Conservation (phyloP, 2,888 invertebrate species). For the Drosophila rellima region DNA sequence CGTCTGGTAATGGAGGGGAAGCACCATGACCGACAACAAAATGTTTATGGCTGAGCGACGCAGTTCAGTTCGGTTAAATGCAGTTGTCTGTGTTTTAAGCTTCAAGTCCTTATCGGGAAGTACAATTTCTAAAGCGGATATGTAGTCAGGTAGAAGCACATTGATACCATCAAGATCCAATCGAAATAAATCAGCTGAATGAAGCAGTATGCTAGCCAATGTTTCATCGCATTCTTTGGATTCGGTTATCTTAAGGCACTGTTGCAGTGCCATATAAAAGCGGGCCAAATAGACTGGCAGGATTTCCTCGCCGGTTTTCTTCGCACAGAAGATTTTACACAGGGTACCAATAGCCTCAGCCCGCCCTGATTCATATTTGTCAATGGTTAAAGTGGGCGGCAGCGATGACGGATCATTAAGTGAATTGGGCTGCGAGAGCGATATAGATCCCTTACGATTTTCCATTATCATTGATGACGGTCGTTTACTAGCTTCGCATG, state of each 20-base stretch:
- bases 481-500: constrained; percentile 87
- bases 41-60: constrained; percentile 96
- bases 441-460: constrained; percentile 87
- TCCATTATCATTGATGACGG: constrained; percentile 90
- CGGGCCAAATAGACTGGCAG: constrained; percentile 96
- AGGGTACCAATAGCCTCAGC: constrained; percentile 98
- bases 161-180: constrained; percentile 97
- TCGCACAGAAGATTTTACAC: constrained; percentile 97
- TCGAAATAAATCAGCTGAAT: constrained; percentile 94
- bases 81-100: constrained; percentile 89
- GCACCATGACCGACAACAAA: constrained; percentile 94
- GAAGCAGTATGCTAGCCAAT: constrained; percentile 94
- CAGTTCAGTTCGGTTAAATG: constrained; percentile 90
- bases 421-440: constrained; percentile 89
- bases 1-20: constrained; percentile 96
- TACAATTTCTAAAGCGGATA: constrained; percentile 95
- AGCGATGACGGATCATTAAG: constrained; percentile 89
- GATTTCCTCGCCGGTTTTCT: constrained; percentile 95
- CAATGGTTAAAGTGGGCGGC: constrained; percentile 90
- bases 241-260: constrained; percentile 91
- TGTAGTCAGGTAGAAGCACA: constrained; percentile 95
- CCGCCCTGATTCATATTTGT: constrained; percentile 93
- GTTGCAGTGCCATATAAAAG: constrained; percentile 96
- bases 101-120: constrained; percentile 94
- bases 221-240: constrained; percentile 91